These are phyloP conservation scores for Mastomys natalensis DNA, from an alignment of 2,113 vertebrate genomes.

Conservation along the genomic window DNA sequence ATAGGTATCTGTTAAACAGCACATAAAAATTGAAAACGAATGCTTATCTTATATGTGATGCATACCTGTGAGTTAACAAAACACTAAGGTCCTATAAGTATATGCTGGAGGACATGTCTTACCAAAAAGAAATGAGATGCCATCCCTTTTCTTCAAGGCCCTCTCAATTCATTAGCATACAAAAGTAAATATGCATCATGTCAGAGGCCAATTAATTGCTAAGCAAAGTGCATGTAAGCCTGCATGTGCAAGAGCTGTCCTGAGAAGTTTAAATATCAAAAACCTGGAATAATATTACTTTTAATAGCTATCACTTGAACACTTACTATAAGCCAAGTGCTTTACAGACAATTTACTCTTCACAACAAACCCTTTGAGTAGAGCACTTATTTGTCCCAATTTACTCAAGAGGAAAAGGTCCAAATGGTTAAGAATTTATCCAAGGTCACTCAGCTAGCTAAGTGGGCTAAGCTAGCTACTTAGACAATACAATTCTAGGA, in stretches of 20 bases:
- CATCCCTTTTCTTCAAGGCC: slow-evolving; percentile 47
- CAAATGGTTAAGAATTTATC: slow-evolving; percentile 76
- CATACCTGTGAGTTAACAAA: slow-evolving; percentile 33
- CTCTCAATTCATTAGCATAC: slow-evolving; percentile 56
- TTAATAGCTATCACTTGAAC: slow-evolving; percentile 70
- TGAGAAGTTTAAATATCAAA: slow-evolving; percentile 72
- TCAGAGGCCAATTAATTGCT: slow-evolving; percentile 68
- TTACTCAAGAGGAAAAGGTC: slow-evolving; percentile 74
- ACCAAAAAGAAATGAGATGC: slow-evolving; percentile 54
- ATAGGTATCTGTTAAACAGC: slow-evolving; percentile 43
- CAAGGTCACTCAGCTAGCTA: slow-evolving; percentile 79
- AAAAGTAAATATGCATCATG: slow-evolving; percentile 29
- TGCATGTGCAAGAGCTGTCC: slow-evolving; percentile 58
- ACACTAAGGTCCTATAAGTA: slow-evolving; percentile 39
- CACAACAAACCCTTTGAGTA: slow-evolving; percentile 67
- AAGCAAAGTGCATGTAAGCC: slow-evolving; percentile 55
- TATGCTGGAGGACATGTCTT: neutral
- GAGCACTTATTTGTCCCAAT: slow-evolving; percentile 63
- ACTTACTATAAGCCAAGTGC: slow-evolving; percentile 68
- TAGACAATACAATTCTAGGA: slow-evolving; percentile 64
- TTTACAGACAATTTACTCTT: slow-evolving; percentile 70
- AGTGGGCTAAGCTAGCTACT: slow-evolving; percentile 68
- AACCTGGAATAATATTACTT: slow-evolving; percentile 72
- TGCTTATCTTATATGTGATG: neutral
- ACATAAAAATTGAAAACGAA: slow-evolving; percentile 51